Conservation (phyloP, 2,888 invertebrate genomes). For the Resseliella maxima region DNA sequence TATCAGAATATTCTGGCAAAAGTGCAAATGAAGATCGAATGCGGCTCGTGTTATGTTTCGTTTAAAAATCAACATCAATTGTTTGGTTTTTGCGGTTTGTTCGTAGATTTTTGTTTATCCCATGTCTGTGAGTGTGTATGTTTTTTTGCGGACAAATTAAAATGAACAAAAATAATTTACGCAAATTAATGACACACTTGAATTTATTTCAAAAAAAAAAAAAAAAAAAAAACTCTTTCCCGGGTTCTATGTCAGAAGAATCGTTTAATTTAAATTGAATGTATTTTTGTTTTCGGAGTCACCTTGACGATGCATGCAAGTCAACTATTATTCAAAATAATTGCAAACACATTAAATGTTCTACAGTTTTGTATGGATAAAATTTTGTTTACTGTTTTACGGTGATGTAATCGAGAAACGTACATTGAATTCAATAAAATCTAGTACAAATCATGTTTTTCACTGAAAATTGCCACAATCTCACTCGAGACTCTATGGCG, state of each 20-base stretch:
- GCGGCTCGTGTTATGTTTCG: background rate
- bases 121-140: too few species aligned
- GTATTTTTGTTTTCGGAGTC: background rate
- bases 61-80: too few species aligned
- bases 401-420: background rate
- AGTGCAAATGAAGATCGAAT: background rate
- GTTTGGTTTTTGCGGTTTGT: too few species aligned
- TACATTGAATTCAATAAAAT: background rate
- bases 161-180: background rate
- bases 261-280: background rate
- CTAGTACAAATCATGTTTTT: background rate
- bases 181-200: background rate
- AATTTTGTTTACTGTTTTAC: background rate
- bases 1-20: background rate
- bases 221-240: background rate
- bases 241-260: background rate
- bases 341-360: too few species aligned
- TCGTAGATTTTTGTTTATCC: too few species aligned
- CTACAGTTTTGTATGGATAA: background rate
- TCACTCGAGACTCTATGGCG: too few species aligned
- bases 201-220: too few species aligned
- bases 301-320: background rate
- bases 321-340: too few species aligned
- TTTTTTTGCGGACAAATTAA: background rate
- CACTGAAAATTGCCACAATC: background rate